These are phyloP conservation scores for Strongylocentrotus purpuratus DNA, from an alignment of 35 echinoderm and acorn worm genomes.

Conservation along the genomic window DNA sequence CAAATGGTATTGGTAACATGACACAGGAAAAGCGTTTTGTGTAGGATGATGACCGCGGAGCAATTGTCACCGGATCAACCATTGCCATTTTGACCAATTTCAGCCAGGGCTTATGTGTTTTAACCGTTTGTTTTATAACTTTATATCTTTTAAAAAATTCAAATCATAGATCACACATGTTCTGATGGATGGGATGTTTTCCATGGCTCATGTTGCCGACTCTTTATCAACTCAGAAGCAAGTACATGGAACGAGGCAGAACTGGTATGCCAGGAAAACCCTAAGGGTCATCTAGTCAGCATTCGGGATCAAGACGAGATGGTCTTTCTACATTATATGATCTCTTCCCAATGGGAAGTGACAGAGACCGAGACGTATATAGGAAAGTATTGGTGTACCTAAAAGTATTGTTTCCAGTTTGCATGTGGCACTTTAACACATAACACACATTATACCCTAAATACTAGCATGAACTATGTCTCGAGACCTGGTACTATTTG, in stretches of 20 bases:
- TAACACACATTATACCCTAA: too few relatives aligned
- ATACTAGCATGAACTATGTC: too few relatives aligned
- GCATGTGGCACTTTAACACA: too few relatives aligned
- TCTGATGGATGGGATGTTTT: slow-evolving; percentile 8
- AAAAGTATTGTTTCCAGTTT: too few relatives aligned
- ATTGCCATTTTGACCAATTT: too few relatives aligned
- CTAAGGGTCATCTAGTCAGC: slow-evolving; percentile 22
- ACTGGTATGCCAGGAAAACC: not conserved
- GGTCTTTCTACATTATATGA: slow-evolving; percentile 41
- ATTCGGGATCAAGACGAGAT: slow-evolving; percentile 22
- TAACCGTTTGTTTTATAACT: not conserved
- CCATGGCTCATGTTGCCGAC: not conserved
- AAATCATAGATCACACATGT: not conserved
- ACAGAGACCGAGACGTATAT: slow-evolving; percentile 16
- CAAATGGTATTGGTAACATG: too few relatives aligned
- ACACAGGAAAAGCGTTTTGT: too few relatives aligned
- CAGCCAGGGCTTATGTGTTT: too few relatives aligned
- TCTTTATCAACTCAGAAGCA: not conserved
- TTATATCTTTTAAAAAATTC: not conserved
- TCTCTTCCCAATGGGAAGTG: slow-evolving; percentile 13
- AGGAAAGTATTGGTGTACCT: not conserved
- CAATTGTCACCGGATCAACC: too few relatives aligned
- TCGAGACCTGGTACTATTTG: too few relatives aligned
- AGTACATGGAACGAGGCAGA: slow-evolving; percentile 48
- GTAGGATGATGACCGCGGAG: too few relatives aligned